A percentile compares a stretch with the other conserved stretches of the same genome.
Evolutionary conservation across 2,797 vertebrate species (phyloP).

Genomic region (Lepus oiostolus): DNA sequence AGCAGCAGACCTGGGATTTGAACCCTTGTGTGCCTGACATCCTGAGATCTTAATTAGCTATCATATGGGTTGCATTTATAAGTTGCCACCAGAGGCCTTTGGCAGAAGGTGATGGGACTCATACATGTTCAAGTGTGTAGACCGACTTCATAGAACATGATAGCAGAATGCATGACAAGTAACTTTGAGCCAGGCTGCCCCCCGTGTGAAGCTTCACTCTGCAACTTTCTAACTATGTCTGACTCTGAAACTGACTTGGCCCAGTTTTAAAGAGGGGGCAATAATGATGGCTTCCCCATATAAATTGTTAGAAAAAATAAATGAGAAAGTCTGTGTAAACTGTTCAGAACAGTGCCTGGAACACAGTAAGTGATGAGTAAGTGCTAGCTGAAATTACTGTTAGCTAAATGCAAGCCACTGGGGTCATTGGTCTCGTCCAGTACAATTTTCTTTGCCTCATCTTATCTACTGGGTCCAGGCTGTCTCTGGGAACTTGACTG

Average conservation of each 20-base stretch:
- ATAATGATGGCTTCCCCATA: background rate
- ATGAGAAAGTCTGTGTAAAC: background rate
- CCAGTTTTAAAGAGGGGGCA: background rate
- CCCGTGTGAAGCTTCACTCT: background rate
- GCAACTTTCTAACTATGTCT: constrained; percentile 1
- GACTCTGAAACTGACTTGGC: background rate
- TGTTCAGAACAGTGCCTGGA: constrained; percentile 57
- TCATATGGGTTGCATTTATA: background rate
- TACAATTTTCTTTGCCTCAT: constrained; percentile 44
- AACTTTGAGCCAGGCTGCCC: background rate
- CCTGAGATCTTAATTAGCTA: background rate
- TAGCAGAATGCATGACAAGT: background rate
- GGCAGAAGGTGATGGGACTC: background rate
- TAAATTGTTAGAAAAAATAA: constrained; percentile 22
- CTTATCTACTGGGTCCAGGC: constrained; percentile 66
- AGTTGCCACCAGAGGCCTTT: background rate
- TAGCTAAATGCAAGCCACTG: constrained; percentile 21
- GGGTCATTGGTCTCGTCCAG: constrained; percentile 11
- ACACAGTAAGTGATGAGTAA: constrained; percentile 38
- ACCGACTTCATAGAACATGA: background rate
- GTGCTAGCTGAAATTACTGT: background rate
- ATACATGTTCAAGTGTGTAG: background rate
- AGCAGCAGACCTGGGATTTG: background rate
- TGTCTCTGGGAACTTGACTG: constrained; percentile 70
- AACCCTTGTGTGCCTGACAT: background rate